phyloP scores from a whole-genome alignment of 2,797 vertebrate genomes.

The Bovichtus diacanthus region DNA sequence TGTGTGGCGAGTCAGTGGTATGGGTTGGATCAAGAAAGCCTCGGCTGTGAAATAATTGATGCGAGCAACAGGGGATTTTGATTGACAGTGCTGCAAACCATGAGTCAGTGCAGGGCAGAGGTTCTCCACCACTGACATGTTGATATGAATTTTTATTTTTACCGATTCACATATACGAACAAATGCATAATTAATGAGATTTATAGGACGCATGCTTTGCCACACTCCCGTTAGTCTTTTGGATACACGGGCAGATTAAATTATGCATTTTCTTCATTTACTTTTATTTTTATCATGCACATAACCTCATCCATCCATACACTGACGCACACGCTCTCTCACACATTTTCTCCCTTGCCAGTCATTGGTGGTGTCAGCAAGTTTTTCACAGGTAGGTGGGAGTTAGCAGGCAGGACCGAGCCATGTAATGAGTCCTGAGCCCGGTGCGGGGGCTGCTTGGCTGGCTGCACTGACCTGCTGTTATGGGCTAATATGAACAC shows the following conservation, averaged over 20 bases:
- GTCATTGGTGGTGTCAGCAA: conserved; percentile 67
- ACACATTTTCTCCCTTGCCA: conserved; percentile 60
- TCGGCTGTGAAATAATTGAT: conserved; percentile 48
- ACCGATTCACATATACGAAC: neutral
- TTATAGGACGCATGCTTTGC: neutral
- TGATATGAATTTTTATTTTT: conserved; percentile 14
- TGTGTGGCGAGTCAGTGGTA: neutral
- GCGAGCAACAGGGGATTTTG: conserved; percentile 24
- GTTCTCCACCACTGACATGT: conserved; percentile 12
- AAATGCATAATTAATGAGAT: conserved; percentile 23
- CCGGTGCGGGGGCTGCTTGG: conserved; percentile 49
- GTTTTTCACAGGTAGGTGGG: conserved; percentile 67
- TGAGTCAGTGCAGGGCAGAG: conserved; percentile 23
- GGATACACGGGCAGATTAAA: conserved; percentile 15
- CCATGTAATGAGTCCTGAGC: conserved; percentile 66
- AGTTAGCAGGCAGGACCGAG: conserved; percentile 59
- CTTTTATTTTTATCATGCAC: conserved; percentile 13
- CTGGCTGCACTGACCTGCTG: conserved; percentile 62
- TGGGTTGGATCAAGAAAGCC: neutral
- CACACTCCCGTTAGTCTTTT: neutral
- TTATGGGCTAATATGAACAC: conserved; percentile 52
- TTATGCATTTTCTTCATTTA: too few species aligned
- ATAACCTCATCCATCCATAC: conserved; percentile 18
- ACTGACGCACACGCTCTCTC: conserved; percentile 35
- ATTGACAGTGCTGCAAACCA: conserved; percentile 36